phyloP scores from a whole-genome alignment of 2,113 vertebrate genomes.

The Neotoma lepida region DNA sequence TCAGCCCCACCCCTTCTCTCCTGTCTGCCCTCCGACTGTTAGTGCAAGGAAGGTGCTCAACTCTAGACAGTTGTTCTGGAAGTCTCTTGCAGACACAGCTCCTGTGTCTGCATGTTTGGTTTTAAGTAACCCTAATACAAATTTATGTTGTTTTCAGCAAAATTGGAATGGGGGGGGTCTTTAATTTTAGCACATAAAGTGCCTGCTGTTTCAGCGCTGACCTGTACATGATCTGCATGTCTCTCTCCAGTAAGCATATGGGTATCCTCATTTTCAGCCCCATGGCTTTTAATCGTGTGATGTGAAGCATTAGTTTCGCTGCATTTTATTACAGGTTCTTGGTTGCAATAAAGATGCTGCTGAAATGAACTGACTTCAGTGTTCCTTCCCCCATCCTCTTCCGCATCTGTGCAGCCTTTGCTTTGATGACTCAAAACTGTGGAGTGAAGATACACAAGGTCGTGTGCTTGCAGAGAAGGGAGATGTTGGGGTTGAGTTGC shows the following conservation, averaged over 20 bases:
- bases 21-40: neutral
- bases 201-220: conserved; percentile 83
- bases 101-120: conserved; percentile 64
- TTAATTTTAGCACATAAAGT: conserved; percentile 85
- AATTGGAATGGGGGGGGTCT: conserved; percentile 81
- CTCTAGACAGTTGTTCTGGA: neutral
- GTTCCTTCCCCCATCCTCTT: neutral
- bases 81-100: conserved; percentile 61
- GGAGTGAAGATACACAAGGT: neutral
- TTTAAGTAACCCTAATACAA: conserved; percentile 66
- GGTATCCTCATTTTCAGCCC: conserved; percentile 78
- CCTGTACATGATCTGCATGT: conserved; percentile 83
- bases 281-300: conserved; percentile 86
- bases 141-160: conserved; percentile 76
- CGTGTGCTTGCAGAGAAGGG: neutral
- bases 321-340: conserved; percentile 85
- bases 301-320: conserved; percentile 84
- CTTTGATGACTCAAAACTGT: conserved; percentile 42
- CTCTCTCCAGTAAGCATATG: conserved; percentile 82
- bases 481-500: neutral
- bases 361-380: conserved; percentile 84
- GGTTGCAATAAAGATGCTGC: conserved; percentile 88
- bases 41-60: conserved; percentile 19
- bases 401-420: conserved; percentile 51
- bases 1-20: neutral